Conservation (phyloP, 2,888 invertebrate species). For the Drepana falcataria region DNA sequence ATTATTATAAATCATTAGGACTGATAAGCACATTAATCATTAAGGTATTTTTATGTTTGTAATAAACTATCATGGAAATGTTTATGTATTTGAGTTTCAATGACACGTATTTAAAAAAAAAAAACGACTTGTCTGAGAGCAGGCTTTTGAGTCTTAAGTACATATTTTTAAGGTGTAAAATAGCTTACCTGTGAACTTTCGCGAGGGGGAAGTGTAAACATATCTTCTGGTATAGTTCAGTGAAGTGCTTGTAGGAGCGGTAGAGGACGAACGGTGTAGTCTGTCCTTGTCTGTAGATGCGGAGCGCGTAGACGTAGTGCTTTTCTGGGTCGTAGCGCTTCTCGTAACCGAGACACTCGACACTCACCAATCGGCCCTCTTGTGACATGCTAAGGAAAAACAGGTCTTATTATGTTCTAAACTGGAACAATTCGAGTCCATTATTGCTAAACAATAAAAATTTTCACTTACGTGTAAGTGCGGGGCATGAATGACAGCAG, state of each 20-base stretch:
- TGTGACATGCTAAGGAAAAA: conserved; percentile 83
- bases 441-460: neutral
- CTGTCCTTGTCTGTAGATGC: conserved; percentile 90
- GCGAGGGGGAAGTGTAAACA: conserved; percentile 94
- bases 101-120: neutral
- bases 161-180: neutral
- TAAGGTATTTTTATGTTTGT: conserved; percentile 1
- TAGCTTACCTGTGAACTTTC: conserved; percentile 89
- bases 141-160: neutral
- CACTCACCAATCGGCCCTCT: conserved; percentile 92
- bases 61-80: neutral
- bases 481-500: conserved; percentile 95
- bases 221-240: conserved; percentile 96
- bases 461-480: conserved; percentile 88
- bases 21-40: neutral
- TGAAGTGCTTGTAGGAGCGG: conserved; percentile 97
- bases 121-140: no score
- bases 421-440: no score
- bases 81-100: no score
- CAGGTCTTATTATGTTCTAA: no score
- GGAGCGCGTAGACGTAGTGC: conserved; percentile 95
- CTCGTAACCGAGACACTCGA: conserved; percentile 92
- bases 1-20: neutral
- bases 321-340: conserved; percentile 98
- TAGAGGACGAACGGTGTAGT: conserved; percentile 93